A percentile compares a stretch with the other conserved stretches of the same genome.
Conservation (phyloP, 30 jellyfish, hydroid and myxozoan species). For the Pseudorhiza aurosa region DNA sequence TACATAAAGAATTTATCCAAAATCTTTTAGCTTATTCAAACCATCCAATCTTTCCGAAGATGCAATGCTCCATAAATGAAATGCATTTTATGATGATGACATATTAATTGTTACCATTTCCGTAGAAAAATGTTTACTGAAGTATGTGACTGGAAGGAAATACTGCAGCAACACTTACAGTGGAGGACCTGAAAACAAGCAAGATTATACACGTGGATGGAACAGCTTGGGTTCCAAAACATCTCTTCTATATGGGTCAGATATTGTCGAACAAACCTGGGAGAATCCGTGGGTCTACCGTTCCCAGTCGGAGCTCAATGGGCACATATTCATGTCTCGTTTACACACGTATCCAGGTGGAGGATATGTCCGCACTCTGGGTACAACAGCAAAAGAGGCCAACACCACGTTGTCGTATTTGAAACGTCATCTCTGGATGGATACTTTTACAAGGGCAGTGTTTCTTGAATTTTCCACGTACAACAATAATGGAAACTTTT, state of each 20-base stretch:
- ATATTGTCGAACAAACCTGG: background rate
- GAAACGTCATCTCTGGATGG: conserved; percentile 70
- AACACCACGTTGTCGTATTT: conserved; percentile 33
- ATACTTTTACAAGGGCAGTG: conserved; percentile 69
- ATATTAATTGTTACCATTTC: no score
- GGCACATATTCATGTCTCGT: conserved; percentile 16
- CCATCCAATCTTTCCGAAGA: no score
- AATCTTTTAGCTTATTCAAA: no score
- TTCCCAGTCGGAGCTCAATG: conserved; percentile 24
- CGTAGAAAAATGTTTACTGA: no score
- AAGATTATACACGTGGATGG: conserved; percentile 31
- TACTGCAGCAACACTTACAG: no score
- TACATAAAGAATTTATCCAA: no score
- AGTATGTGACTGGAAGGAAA: no score
- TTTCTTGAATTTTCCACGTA: conserved; percentile 74
- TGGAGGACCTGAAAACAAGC: no score
- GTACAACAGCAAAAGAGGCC: conserved; percentile 42
- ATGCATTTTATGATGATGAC: no score
- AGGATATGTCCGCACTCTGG: conserved; percentile 73
- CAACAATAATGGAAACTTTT: conserved; percentile 79
- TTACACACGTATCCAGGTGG: conserved; percentile 75
- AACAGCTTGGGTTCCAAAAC: no score
- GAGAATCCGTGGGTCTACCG: conserved; percentile 57
- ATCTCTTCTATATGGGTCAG: no score
- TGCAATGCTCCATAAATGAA: no score